Conservation (phyloP, 2,888 invertebrate species). For the Trissolcus japonicus region DNA sequence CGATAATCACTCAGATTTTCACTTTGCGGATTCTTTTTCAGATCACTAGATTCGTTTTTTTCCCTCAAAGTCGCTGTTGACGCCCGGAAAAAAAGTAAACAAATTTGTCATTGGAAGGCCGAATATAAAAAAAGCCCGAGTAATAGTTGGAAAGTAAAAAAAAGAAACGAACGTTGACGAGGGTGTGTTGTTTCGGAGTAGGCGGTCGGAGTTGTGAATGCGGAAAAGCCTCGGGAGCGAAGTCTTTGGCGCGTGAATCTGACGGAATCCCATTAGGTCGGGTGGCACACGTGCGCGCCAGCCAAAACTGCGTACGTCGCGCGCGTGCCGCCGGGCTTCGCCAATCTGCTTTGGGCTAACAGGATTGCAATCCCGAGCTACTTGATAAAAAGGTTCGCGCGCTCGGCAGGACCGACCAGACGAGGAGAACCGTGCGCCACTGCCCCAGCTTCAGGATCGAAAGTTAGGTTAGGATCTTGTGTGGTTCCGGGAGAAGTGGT, state of each 20-base stretch:
- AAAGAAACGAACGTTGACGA: too few relatives aligned
- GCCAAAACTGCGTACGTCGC: conserved; percentile 55
- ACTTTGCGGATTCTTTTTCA: too few relatives aligned
- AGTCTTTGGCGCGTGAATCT: conserved; percentile 43
- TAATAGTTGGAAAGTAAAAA: background rate
- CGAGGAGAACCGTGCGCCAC: background rate
- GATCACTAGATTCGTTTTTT: too few relatives aligned
- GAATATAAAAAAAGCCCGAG: background rate
- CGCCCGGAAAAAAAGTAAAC: too few relatives aligned
- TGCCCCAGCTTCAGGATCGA: conserved; percentile 6
- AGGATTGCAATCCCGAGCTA: conserved; percentile 78
- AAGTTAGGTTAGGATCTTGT: conserved; percentile 16
- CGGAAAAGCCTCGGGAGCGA: conserved; percentile 14
- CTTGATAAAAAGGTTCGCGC: conserved; percentile 78
- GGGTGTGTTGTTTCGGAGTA: background rate
- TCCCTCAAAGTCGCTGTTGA: too few relatives aligned
- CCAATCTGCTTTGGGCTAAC: conserved; percentile 88
- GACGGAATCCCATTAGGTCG: conserved; percentile 60
- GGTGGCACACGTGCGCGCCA: conserved; percentile 54
- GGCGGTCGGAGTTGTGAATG: background rate
- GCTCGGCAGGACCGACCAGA: background rate
- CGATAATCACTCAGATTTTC: too few relatives aligned
- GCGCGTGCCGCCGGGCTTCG: conserved; percentile 77
- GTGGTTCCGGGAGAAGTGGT: background rate
- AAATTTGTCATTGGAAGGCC: background rate